Evolutionary conservation across 2,888 invertebrate genomes (phyloP), one percentile per base, ranked within the genome.

Genomic region (Rhorus exstirpatorius): DNA sequence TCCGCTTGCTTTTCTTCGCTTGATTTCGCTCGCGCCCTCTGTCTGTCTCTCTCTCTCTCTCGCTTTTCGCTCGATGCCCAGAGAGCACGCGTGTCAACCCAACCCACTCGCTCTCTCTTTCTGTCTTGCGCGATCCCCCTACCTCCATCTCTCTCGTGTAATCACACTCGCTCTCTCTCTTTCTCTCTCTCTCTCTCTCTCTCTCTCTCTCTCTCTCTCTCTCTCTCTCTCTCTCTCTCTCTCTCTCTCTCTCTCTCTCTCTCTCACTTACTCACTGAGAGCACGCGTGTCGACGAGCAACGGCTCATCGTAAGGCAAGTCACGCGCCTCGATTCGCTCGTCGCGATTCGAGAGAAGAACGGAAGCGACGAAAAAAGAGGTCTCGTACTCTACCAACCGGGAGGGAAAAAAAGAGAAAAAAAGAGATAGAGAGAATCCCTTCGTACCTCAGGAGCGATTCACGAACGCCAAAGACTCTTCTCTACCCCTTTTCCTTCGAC

Each of bases 251-350:
- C 31, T 49, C 35, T 49, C 67, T 67, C 67, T 24, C 14, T 67
- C 10, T 8, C 24, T n/a, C 19, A 31, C 49, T 19, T n/a, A n/a
- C n/a, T n/a, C n/a, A n/a, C n/a, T n/a, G n/a, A n/a, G n/a, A n/a
- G n/a, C n/a, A 61, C 72, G 58, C 63, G 63, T 65, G 71, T 79
- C 79, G 79, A 53, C 35, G 79, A 55, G 71, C 19, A 68, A 70
- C 26, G 24, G 53, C 71, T 19, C 86, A 88, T 88, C 86, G 87
- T 79, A 79, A 89, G 86, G 87, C 88, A 83, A 87, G 86, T 89
- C 89, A 89, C 88, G 88, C 84, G 82, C 87, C 83, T 75, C 83
- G 71, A 76, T 79, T 83, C 83, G 78, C 80, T 83, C 82, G 74
- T 71, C 71, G 70, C 75, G 83, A 81, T 85, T 81, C 80, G 70